Percentiles rank a stretch among this genome's conserved stretches.
These are phyloP conservation scores for Genyomyrus donnyi DNA, from an alignment of 2,113 vertebrate species.

Conservation along the genomic window DNA sequence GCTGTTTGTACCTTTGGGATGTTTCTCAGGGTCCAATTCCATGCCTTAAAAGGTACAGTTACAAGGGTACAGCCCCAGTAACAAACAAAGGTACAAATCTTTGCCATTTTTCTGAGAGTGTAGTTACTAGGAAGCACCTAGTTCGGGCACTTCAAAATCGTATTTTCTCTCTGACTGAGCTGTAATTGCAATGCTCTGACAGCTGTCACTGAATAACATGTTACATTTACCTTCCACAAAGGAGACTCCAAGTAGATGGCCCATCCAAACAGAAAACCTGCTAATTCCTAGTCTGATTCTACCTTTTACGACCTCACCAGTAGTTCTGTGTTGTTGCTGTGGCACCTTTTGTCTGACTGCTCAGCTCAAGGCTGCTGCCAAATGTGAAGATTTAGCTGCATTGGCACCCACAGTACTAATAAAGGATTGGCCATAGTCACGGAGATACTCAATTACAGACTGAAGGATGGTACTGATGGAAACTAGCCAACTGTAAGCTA, in stretches of 20 bases:
- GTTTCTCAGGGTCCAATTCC: too few species aligned
- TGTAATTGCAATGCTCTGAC: neutral
- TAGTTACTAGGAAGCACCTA: neutral
- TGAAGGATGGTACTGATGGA: slow-evolving; percentile 28
- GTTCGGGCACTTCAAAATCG: neutral
- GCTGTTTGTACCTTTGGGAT: too few species aligned
- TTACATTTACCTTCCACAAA: neutral
- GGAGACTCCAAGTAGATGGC: neutral
- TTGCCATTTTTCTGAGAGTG: too few species aligned
- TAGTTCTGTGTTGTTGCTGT: slow-evolving; percentile 28
- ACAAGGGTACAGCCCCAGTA: too few species aligned
- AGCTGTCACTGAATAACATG: neutral
- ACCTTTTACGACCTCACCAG: neutral
- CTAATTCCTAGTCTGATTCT: slow-evolving; percentile 10
- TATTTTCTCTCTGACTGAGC: neutral
- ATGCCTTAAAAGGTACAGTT: too few species aligned
- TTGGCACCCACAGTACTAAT: neutral
- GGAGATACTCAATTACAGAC: slow-evolving; percentile 21
- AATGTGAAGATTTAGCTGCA: neutral
- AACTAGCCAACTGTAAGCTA: neutral
- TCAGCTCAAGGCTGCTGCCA: slow-evolving; percentile 10
- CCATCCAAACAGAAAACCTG: slow-evolving; percentile 19
- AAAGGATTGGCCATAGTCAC: neutral
- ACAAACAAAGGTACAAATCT: too few species aligned
- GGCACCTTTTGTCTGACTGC: slow-evolving; percentile 31